Conservation (phyloP, 2,888 invertebrate genomes). For the Ariolimax columbianus region DNA sequence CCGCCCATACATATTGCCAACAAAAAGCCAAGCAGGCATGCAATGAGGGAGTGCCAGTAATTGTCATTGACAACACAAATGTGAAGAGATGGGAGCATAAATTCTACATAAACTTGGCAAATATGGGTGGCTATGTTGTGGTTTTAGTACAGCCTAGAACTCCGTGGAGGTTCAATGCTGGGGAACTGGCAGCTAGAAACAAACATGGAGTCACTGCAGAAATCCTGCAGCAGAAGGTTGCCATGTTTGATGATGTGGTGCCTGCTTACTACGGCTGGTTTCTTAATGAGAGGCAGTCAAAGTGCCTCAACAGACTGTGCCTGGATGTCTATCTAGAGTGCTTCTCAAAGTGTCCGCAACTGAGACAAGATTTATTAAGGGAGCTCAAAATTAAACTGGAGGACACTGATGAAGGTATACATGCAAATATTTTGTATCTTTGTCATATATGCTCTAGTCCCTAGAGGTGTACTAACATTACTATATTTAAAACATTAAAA, state of each 20-base stretch:
- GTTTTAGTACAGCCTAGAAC: conserved; percentile 76
- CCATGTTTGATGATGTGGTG: conserved; percentile 62
- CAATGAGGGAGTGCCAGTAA: conserved; percentile 58
- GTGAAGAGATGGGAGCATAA: conserved; percentile 76
- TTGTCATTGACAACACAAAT: conserved; percentile 79
- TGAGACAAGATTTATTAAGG: conserved; percentile 43
- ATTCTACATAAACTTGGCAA: conserved; percentile 72
- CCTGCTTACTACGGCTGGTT: conserved; percentile 77
- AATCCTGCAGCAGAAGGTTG: conserved; percentile 59
- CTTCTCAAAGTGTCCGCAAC: conserved; percentile 49
- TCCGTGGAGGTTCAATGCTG: conserved; percentile 73
- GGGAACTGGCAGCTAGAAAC: conserved; percentile 67
- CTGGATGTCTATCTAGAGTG: conserved; percentile 59
- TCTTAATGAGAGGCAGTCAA: conserved; percentile 62
- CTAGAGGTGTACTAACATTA: too few species aligned
- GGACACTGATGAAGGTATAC: conserved; percentile 44
- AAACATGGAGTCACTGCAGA: conserved; percentile 70
- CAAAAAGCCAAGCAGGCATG: conserved; percentile 68
- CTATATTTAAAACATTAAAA: too few species aligned
- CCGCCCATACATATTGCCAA: conserved; percentile 75
- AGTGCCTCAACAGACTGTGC: conserved; percentile 57
- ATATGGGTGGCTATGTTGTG: conserved; percentile 69
- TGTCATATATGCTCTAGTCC: background rate
- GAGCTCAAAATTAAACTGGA: conserved; percentile 33
- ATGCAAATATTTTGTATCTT: too few species aligned